phyloP scores from a whole-genome alignment of 2,113 vertebrate species.

The Callaeas wilsoni region DNA sequence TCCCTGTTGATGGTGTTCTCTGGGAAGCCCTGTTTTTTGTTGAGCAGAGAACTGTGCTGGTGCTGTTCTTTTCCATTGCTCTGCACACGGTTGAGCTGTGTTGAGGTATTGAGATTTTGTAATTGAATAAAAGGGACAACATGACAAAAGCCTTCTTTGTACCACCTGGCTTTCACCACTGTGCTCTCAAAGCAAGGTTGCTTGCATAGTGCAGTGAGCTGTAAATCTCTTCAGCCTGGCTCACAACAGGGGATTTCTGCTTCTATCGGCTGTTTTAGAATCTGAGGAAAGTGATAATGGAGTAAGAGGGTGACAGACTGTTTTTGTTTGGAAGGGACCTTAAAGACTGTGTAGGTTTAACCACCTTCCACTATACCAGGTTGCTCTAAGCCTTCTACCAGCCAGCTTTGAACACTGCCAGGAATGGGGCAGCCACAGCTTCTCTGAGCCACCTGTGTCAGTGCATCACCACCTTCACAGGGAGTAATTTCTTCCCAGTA shows the following conservation, averaged over 20 bases:
- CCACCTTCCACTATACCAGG: no score
- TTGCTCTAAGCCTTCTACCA: neutral
- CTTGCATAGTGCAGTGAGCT: neutral
- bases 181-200: neutral
- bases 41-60: neutral
- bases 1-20: neutral
- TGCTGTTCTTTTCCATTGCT: neutral
- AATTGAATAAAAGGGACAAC: neutral
- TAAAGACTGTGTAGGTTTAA: neutral
- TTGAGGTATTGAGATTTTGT: neutral
- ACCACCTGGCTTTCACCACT: neutral
- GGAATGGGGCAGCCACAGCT: neutral
- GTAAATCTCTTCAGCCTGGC: neutral
- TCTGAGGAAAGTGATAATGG: neutral
- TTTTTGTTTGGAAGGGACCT: neutral
- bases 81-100: accelerated
- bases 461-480: neutral
- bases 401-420: neutral
- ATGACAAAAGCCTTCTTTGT: neutral
- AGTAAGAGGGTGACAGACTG: neutral
- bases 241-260: neutral
- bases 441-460: neutral
- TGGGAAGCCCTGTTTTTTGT: neutral
- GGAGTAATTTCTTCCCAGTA: neutral
- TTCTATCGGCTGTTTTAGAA: neutral